phyloP scores from a whole-genome alignment of 2,888 invertebrate genomes.

The Lypha dubia region DNA sequence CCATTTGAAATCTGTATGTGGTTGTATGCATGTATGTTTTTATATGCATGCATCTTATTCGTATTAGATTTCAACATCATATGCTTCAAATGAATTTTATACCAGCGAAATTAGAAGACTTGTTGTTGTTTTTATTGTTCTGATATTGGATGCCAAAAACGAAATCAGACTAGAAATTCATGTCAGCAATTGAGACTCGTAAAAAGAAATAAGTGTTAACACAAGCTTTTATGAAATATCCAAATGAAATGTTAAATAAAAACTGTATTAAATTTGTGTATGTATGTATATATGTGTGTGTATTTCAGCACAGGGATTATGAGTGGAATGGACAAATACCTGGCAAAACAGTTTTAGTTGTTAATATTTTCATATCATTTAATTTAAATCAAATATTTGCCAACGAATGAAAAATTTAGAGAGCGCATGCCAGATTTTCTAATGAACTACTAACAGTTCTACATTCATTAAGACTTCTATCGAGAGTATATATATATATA shows the following conservation, averaged over 20 bases:
- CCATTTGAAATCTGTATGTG: too few species aligned
- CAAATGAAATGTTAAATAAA: conserved; percentile 39
- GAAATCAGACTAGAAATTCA: conserved; percentile 32
- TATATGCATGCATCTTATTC: not conserved
- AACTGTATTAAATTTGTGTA: conserved; percentile 22
- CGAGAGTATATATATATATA: not conserved
- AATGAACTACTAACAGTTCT: too few species aligned
- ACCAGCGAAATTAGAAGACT: not conserved
- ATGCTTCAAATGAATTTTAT: conserved; percentile 33
- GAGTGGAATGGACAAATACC: conserved; percentile 2
- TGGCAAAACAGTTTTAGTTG: conserved; percentile 11
- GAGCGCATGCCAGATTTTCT: not conserved
- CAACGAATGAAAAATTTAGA: not conserved
- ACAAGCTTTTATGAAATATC: conserved; percentile 44
- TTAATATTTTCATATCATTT: conserved; percentile 42
- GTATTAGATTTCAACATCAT: conserved; percentile 45
- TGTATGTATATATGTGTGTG: too few species aligned
- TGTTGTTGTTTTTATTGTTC: not conserved
- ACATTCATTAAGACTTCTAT: not conserved
- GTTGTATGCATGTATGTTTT: not conserved
- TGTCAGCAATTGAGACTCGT: conserved; percentile 41
- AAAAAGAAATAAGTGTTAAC: conserved; percentile 61
- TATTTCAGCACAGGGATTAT: not conserved
- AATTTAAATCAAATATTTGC: conserved; percentile 7
- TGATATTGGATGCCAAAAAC: conserved; percentile 28